These are phyloP conservation scores for Dysidea cf. avara DNA, from an alignment of 37 sponge, comb jelly and placozoan genomes.

Conservation along the genomic window DNA sequence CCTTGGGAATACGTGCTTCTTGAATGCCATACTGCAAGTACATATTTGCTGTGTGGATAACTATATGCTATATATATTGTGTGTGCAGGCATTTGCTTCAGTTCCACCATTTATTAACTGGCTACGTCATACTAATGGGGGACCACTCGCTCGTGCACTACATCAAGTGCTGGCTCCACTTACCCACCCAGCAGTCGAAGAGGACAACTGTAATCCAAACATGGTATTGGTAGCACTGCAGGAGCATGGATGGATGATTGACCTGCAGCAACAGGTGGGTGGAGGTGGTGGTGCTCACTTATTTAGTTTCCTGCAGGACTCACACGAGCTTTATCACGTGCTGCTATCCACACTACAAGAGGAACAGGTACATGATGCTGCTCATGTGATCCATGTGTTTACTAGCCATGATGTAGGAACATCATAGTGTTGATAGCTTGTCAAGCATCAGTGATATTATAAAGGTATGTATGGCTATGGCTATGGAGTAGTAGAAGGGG, in stretches of 20 bases:
- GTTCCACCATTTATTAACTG: constrained; percentile 44
- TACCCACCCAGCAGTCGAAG: neutral
- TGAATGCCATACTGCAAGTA: constrained; percentile 77
- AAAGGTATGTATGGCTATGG: too few species aligned
- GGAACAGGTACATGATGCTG: constrained; percentile 38
- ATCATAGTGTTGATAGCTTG: too few species aligned
- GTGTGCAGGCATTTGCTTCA: constrained; percentile 57
- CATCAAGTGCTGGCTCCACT: constrained; percentile 4
- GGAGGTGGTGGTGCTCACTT: neutral
- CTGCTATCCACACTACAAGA: constrained; percentile 60
- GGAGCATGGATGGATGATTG: constrained; percentile 56
- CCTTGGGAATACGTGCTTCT: constrained; percentile 80
- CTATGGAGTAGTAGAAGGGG: too few species aligned
- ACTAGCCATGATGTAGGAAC: too few species aligned
- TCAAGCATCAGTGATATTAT: too few species aligned
- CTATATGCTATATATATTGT: neutral
- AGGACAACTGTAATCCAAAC: constrained; percentile 4
- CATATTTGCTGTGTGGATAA: neutral
- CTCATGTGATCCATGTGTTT: too few species aligned
- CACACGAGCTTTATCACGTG: constrained; percentile 76
- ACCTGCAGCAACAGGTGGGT: constrained; percentile 68
- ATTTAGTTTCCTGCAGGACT: constrained; percentile 41
- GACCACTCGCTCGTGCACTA: constrained; percentile 8
- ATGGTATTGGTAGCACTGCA: constrained; percentile 44
- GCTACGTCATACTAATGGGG: constrained; percentile 17